Evolutionary conservation across 2,113 vertebrate genomes (phyloP).

Genomic region (Trogon surrucura): DNA sequence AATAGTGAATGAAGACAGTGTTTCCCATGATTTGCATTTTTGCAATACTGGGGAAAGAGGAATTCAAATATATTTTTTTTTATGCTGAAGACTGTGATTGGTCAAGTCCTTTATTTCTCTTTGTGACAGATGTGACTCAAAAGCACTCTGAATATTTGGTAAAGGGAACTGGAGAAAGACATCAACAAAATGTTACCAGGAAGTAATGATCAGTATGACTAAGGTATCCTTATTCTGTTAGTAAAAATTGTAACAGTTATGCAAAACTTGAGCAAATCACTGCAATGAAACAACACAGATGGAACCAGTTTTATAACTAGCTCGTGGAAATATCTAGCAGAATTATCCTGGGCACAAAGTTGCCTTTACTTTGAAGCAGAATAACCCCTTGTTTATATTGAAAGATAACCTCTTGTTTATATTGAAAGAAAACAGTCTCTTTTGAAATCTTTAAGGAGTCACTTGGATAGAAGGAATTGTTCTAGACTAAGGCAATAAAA

Average conservation of each 20-base stretch:
- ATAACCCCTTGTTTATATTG: neutral
- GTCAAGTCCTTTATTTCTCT: neutral
- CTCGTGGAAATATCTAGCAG: neutral
- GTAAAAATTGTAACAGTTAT: neutral
- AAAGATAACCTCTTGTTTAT: neutral
- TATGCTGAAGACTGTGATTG: neutral
- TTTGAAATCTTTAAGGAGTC: neutral
- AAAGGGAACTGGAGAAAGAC: neutral
- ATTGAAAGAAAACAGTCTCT: neutral
- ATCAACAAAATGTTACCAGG: neutral
- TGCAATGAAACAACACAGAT: neutral
- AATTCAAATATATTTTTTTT: neutral
- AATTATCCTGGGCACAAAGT: neutral
- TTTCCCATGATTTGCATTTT: neutral
- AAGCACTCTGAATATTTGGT: neutral
- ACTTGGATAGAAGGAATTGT: neutral
- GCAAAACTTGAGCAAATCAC: neutral
- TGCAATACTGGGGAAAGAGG: neutral
- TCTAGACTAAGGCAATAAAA: neutral
- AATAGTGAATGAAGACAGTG: neutral
- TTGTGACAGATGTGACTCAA: neutral
- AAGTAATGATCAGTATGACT: neutral
- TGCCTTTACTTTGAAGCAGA: neutral
- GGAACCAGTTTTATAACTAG: neutral
- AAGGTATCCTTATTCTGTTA: neutral